Conservation (phyloP, 2,797 vertebrate genomes). For the Muraenolepis orangiensis region DNA sequence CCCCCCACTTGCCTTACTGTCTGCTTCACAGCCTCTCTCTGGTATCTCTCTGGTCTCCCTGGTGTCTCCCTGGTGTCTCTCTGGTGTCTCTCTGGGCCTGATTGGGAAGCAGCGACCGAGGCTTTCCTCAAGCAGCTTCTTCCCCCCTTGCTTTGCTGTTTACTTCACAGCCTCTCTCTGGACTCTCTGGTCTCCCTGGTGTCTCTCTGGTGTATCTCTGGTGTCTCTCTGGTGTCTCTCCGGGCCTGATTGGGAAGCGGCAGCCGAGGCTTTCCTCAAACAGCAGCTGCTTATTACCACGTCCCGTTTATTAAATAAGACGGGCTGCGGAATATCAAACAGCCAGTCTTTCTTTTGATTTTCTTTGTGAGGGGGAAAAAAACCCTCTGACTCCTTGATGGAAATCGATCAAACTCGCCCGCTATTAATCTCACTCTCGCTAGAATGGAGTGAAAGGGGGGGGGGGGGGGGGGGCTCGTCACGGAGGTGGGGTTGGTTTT, state of each 20-base stretch:
- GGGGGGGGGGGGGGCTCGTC: too few species aligned
- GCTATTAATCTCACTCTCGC: slow-evolving; percentile 53
- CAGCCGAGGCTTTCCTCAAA: slow-evolving; percentile 32
- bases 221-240: too few species aligned
- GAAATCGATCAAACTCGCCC: slow-evolving; percentile 60
- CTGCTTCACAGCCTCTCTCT: slow-evolving; percentile 19
- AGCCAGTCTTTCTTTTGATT: slow-evolving; percentile 53
- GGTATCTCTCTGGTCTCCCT: too few species aligned
- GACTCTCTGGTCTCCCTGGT: too few species aligned
- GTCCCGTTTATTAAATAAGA: slow-evolving; percentile 50
- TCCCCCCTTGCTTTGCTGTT: too few species aligned
- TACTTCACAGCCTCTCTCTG: slow-evolving; percentile 20
- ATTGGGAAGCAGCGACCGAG: slow-evolving; percentile 36
- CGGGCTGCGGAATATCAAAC: slow-evolving; percentile 54
- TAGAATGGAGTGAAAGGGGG: neutral
- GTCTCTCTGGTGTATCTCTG: too few species aligned
- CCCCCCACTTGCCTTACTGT: too few species aligned
- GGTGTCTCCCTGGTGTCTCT: too few species aligned
- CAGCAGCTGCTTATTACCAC: slow-evolving; percentile 30
- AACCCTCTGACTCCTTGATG: slow-evolving; percentile 46
- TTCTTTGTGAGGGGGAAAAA: slow-evolving; percentile 36
- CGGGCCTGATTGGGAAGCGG: slow-evolving; percentile 42
- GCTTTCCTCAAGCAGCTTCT: too few species aligned
- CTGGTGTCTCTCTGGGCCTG: slow-evolving; percentile 22
- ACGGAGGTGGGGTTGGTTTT: slow-evolving; percentile 18